phyloP scores from a whole-genome alignment of 2,113 vertebrate genomes.

The Chaetodon auriga region DNA sequence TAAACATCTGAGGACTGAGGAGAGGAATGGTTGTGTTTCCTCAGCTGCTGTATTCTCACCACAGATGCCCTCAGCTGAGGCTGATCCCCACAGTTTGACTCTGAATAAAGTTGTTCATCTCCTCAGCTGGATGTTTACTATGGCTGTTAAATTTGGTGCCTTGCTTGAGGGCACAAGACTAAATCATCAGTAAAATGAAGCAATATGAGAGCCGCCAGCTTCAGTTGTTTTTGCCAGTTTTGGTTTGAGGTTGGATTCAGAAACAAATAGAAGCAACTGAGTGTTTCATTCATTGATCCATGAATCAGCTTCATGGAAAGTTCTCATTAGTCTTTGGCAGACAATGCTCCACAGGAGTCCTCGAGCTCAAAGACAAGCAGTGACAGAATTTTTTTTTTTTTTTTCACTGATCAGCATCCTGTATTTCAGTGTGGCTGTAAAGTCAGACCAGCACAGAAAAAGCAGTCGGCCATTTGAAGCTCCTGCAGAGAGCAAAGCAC shows the following conservation, averaged over 20 bases:
- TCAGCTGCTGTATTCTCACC: too few species aligned
- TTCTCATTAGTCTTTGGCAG: neutral
- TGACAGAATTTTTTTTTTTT: neutral
- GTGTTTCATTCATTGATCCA: constrained; percentile 11
- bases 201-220: neutral
- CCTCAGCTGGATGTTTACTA: too few species aligned
- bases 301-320: constrained; percentile 35
- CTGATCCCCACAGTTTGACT: too few species aligned
- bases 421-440: neutral
- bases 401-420: neutral
- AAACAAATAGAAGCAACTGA: too few species aligned
- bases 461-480: neutral
- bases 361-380: neutral
- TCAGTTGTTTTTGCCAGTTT: neutral
- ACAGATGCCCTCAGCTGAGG: too few species aligned
- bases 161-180: constrained; percentile 27
- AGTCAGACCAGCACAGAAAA: neutral
- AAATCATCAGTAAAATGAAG: constrained; percentile 22
- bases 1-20: too few species aligned
- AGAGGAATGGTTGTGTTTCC: too few species aligned
- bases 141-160: constrained; percentile 4
- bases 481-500: neutral
- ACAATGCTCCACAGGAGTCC: neutral
- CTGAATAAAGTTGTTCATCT: too few species aligned
- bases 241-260: too few species aligned